phyloP scores from a whole-genome alignment of 2,888 invertebrate species.

The Silvanus unidentatus region DNA sequence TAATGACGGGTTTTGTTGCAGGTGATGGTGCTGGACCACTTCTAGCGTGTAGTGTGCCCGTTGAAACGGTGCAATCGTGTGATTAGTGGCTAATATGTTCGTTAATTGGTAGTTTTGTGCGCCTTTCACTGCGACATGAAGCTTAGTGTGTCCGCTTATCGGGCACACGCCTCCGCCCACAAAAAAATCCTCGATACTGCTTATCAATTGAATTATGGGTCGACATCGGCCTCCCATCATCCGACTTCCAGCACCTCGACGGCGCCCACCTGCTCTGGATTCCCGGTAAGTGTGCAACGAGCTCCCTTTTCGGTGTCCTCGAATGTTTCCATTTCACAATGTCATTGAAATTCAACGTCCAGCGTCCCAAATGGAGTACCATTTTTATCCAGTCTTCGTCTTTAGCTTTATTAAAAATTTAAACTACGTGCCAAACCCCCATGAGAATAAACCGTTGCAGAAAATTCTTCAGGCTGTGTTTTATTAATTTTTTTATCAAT shows the following conservation, averaged over 20 bases:
- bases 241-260: conserved; percentile 45
- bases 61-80: conserved; percentile 17
- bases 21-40: conserved; percentile 6
- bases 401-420: too few relatives aligned
- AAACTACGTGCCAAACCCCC: too few relatives aligned
- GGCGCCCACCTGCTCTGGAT: conserved; percentile 41
- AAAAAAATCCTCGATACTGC: conserved; percentile 77
- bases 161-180: conserved; percentile 83
- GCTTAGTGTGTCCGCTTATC: conserved; percentile 81
- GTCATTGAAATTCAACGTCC: too few relatives aligned
- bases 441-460: too few relatives aligned
- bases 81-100: background rate
- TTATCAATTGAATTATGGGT: conserved; percentile 71
- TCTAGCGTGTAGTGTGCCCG: background rate
- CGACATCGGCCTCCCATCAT: conserved; percentile 57
- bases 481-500: too few relatives aligned
- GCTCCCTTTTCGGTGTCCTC: too few relatives aligned
- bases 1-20: conserved; percentile 18
- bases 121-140: conserved; percentile 54
- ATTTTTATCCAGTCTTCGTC: too few relatives aligned
- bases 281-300: conserved; percentile 48
- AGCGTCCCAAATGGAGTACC: too few relatives aligned
- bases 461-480: too few relatives aligned
- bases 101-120: too few relatives aligned
- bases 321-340: too few relatives aligned